Evolutionary conservation across 2,113 vertebrate genomes (phyloP).

Genomic region (Pluvialis apricaria): DNA sequence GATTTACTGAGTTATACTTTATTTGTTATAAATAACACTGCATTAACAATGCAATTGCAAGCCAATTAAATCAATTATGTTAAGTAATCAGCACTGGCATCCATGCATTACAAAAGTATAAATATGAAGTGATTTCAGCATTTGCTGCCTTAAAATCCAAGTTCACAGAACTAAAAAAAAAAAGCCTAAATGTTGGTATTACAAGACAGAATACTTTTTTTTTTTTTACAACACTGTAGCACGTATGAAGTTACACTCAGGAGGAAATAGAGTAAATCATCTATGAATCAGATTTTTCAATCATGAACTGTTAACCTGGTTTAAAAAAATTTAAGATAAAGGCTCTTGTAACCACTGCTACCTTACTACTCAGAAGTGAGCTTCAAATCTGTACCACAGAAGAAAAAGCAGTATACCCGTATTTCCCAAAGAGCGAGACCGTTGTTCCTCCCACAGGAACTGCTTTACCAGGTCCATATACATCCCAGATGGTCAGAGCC

Average conservation of each 20-base stretch:
- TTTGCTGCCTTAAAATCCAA: background rate
- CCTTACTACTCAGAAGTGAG: background rate
- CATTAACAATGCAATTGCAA: background rate
- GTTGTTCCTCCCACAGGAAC: constrained; percentile 95
- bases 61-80: background rate
- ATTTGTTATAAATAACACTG: background rate
- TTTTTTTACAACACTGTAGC: background rate
- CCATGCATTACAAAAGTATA: background rate
- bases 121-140: background rate
- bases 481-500: constrained; percentile 95
- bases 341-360: background rate
- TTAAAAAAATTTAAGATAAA: background rate
- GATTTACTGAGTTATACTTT: background rate
- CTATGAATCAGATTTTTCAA: background rate
- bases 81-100: background rate
- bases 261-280: background rate
- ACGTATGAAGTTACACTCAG: background rate
- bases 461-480: constrained; percentile 93
- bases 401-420: constrained; percentile 79
- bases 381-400: background rate
- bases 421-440: constrained; percentile 95
- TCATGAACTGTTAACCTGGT: background rate
- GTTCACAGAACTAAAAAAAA: background rate
- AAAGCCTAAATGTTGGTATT: fast-evolving
- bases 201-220: background rate